Conservation (phyloP, 2,113 vertebrate species). For the Prinia subflava region DNA sequence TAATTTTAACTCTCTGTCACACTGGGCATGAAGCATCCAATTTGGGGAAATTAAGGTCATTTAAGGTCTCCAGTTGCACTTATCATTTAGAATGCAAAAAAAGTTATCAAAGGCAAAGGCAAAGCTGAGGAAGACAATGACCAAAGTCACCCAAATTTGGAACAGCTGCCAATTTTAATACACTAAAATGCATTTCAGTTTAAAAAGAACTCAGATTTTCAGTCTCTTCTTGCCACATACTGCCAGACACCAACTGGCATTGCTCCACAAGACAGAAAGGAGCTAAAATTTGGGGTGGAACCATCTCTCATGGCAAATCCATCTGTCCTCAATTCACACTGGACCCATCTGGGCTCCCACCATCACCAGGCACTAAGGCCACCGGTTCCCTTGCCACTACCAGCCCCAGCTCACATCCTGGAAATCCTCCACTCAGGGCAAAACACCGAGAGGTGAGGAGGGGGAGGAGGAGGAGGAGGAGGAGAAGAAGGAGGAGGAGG, state of each 20-base stretch:
- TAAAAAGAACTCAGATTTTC: neutral
- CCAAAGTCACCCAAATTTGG: neutral
- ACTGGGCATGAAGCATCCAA: neutral
- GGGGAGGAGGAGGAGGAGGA: neutral
- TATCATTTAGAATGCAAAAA: neutral
- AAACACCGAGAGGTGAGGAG: rapidly evolving
- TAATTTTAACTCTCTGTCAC: conserved; percentile 59
- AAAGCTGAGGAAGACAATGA: neutral
- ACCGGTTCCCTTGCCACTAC: neutral
- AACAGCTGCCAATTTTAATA: neutral
- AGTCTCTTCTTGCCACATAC: neutral
- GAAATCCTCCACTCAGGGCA: neutral
- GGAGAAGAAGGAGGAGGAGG: neutral
- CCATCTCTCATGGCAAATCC: neutral
- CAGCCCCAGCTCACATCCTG: neutral
- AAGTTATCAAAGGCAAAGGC: neutral
- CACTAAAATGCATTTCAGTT: neutral
- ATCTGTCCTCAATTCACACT: neutral
- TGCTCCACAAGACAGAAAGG: neutral
- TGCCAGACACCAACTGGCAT: neutral
- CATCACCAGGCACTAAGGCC: neutral
- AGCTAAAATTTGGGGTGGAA: neutral
- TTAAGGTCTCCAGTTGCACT: conserved; percentile 31
- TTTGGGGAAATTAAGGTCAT: conserved; percentile 46
- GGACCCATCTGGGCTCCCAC: neutral